Conservation (phyloP, 2,113 vertebrate species). For the Atlantisia rogersi region DNA sequence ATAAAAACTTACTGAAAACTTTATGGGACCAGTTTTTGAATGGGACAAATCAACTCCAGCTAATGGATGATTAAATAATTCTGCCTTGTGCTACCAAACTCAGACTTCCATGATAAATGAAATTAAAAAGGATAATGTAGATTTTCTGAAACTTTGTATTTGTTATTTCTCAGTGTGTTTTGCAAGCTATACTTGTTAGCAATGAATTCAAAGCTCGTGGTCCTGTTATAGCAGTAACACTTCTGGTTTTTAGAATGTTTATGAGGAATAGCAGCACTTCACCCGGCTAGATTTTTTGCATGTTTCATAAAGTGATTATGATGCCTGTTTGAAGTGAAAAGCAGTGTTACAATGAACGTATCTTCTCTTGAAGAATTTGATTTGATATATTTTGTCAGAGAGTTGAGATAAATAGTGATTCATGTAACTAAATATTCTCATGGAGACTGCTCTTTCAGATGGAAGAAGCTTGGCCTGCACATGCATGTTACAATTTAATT, state of each 20-base stretch:
- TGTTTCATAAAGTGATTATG: background rate
- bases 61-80: background rate
- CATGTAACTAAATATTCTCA: background rate
- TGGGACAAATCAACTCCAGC: background rate
- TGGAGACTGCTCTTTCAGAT: background rate
- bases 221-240: background rate
- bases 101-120: background rate
- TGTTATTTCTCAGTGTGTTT: background rate
- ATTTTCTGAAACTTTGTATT: background rate
- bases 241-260: background rate
- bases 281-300: background rate
- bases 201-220: background rate
- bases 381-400: constrained; percentile 1
- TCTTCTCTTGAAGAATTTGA: background rate
- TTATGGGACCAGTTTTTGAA: background rate
- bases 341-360: background rate
- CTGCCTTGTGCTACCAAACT: background rate
- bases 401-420: background rate
- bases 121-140: background rate
- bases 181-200: background rate
- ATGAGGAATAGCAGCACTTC: background rate
- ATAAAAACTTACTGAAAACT: background rate
- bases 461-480: background rate
- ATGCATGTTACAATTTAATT: background rate
- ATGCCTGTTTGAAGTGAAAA: background rate